Base-by-base conservation (phyloP, 2,888 invertebrate genomes). In the Patella ulyssiponensis region DNA sequence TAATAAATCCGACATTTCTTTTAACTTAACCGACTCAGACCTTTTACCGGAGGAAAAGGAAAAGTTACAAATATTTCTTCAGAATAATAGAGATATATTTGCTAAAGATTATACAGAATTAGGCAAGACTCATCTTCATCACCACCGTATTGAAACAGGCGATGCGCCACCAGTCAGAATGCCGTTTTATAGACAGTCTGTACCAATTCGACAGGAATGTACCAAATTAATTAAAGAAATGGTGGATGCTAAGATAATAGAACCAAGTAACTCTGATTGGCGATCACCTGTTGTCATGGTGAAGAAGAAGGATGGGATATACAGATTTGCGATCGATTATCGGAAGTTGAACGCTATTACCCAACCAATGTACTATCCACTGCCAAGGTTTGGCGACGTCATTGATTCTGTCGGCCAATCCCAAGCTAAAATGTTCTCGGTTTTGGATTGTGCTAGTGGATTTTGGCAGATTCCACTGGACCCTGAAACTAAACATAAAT, bases 241-340 rank as follows among this genome's bases (percentile, higher is more conserved):
- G 64, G 71, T 80, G 69, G 44, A 79, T 44, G 17, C 81, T 73
- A 77, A 75, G 14, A 83, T 56, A 17, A 56, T 56, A 17, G 15
- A 56, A 56, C 56, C 56, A 17, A 56, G 56, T 56, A 17, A 14
- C 15, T 56, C 56, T n/a, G 51, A 74, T 7, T 85, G 82, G 83
- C 74, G 71, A 54, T 77, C 76, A 52, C 84, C 83, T 14, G 82
- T 84, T 15, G 74, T 83, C 3, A 54, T 84, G 11, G 82, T 80
- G 1, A 77, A 76, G 53, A 81, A 84, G 72, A 79, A 79, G 64
- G 72, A 71, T 23, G 81, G 81, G 5, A 76, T 77, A 2, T 80
- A 77, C 14, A 53, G 85, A n/a, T 83, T 85, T 75, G 80, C 80
- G 2, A 69, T 83, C 14, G 81, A 85, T 71, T 84, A 78, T 64